Conservation (phyloP, 2,888 invertebrate species). For the Sphaeridia pumilis region DNA sequence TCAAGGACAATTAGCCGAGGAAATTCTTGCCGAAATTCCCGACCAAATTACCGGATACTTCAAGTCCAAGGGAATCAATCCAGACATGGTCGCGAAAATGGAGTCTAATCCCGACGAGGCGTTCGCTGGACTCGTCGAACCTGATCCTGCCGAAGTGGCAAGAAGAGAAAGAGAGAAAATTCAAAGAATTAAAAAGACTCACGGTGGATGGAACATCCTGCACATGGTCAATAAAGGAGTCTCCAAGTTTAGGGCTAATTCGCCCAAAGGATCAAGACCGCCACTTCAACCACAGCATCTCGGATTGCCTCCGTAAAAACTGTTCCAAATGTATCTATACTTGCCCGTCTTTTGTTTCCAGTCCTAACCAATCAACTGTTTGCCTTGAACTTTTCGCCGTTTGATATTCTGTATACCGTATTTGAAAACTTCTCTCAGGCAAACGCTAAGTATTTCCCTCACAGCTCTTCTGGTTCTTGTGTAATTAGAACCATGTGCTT, state of each 20-base stretch:
- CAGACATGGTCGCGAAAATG: constrained; percentile 37
- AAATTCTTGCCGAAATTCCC: constrained; percentile 44
- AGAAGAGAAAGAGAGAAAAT: not conserved
- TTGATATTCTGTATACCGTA: too few relatives aligned
- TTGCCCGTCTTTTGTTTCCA: too few relatives aligned
- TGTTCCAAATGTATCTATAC: too few relatives aligned
- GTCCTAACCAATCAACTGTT: too few relatives aligned
- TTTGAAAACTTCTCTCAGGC: too few relatives aligned
- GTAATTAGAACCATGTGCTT: too few relatives aligned
- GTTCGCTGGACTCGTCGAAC: constrained; percentile 3
- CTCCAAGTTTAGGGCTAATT: constrained; percentile 7
- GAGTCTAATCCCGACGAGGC: constrained; percentile 7
- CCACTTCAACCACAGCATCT: too few relatives aligned
- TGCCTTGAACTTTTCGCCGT: too few relatives aligned
- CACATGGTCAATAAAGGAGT: constrained; percentile 4
- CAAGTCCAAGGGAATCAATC: constrained; percentile 43
- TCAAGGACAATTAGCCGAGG: constrained; percentile 42
- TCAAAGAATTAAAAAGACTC: not conserved
- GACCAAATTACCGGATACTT: constrained; percentile 44
- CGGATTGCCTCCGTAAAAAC: too few relatives aligned
- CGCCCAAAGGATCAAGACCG: not conserved
- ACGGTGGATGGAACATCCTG: constrained; percentile 10
- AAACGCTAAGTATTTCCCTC: too few relatives aligned
- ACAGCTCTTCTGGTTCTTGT: too few relatives aligned
- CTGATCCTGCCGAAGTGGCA: not conserved